These are phyloP conservation scores for Zoanthus solanderi DNA, from an alignment of 92 coral and sea anemone species.

Conservation along the genomic window DNA sequence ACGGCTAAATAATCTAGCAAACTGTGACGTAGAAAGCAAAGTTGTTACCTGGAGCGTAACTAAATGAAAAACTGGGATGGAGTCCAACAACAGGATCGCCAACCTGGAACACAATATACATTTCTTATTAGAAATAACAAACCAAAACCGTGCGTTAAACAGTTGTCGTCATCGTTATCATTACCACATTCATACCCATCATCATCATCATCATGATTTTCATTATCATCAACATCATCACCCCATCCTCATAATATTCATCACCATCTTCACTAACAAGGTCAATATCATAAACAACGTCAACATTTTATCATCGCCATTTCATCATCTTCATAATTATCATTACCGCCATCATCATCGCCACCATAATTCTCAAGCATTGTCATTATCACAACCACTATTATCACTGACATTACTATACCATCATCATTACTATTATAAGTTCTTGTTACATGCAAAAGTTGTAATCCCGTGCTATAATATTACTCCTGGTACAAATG, in stretches of 20 bases:
- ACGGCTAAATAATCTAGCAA: neutral
- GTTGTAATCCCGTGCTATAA: too few relatives aligned
- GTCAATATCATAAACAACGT: neutral
- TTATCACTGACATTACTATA: neutral
- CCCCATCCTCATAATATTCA: neutral
- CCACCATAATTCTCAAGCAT: neutral
- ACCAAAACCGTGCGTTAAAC: too few relatives aligned
- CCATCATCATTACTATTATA: too few relatives aligned
- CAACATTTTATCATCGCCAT: neutral
- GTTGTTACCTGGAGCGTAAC: slow-evolving; percentile 94
- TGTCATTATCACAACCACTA: too few relatives aligned
- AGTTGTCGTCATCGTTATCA: too few relatives aligned
- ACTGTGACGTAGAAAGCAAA: neutral
- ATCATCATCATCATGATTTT: neutral
- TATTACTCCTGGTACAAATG: too few relatives aligned
- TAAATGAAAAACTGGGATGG: slow-evolving; percentile 93
- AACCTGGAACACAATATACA: slow-evolving; percentile 30
- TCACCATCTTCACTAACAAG: neutral
- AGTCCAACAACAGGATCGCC: slow-evolving; percentile 92
- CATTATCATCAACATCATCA: neutral
- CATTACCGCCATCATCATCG: neutral
- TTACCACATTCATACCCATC: neutral
- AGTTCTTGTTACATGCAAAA: too few relatives aligned
- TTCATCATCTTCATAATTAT: neutral
- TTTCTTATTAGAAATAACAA: too few relatives aligned